These are phyloP conservation scores for Belgica antarctica DNA, from an alignment of 2,888 invertebrate species.

Conservation along the genomic window DNA sequence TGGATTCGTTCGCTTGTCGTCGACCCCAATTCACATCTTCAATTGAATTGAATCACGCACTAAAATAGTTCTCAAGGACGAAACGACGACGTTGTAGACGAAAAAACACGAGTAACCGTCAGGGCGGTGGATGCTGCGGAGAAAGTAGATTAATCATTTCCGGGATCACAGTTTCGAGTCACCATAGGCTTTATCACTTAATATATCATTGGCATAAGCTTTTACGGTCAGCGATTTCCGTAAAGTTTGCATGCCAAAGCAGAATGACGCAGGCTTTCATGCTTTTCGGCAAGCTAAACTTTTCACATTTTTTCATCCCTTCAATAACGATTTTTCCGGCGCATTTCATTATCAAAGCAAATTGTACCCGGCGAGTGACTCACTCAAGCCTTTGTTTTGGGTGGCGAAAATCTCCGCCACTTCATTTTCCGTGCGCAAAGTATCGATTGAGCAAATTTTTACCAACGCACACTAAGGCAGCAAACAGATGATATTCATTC, in stretches of 20 bases:
- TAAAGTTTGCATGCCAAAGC: neutral
- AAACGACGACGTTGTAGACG: no score
- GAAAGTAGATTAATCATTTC: neutral
- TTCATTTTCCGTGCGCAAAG: neutral
- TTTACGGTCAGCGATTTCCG: no score
- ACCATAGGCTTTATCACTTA: no score
- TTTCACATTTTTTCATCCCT: neutral
- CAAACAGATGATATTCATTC: slow-evolving; percentile 17
- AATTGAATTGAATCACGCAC: no score
- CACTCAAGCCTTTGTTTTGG: no score
- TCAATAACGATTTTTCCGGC: neutral
- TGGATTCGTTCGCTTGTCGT: no score
- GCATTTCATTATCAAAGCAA: no score
- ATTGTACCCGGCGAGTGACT: no score
- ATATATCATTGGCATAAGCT: neutral
- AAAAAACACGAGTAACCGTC: neutral
- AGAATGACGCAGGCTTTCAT: neutral
- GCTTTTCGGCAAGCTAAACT: neutral
- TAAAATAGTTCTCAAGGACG: no score
- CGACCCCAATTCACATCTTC: no score
- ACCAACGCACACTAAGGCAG: neutral
- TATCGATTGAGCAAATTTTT: slow-evolving; percentile 1
- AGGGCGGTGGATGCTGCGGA: neutral
- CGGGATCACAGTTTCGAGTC: neutral
- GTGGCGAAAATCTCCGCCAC: no score